Base-by-base conservation (phyloP, 2,888 invertebrate genomes). In the Orthosia gracilis region DNA sequence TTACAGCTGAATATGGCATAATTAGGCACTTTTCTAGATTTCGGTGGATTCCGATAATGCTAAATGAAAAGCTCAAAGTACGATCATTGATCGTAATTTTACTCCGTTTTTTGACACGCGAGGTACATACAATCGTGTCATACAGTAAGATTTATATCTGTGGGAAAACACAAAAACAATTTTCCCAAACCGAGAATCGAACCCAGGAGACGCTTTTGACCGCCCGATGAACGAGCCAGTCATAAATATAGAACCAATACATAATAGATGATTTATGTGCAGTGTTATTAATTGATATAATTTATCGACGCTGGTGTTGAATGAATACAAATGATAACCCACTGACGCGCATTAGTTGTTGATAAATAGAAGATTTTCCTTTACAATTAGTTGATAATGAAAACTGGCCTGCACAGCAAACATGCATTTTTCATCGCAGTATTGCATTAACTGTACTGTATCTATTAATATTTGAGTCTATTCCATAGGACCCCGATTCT, bases 271-370 rank as follows among this genome's bases (percentile, higher is more conserved):
- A 26, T 47, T 17, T n/a, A 69, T 49, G 7, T 70, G n/a, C 62
- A 52, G 17, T 52, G 23, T 31, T 64, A 71, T 40, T 82, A 47
- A 76, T 76, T 80, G 45, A 70, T 59, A 70, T 47, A 18, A 21
- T 49, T 52, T 80, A 82, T 71, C 50, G 54, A 58, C 49, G 31
- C n/a, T 49, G 50, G 18, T 63, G n/a, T 57, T 65, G 80, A 65
- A 71, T 64, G 55, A 75, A 80, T 64, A 75, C 49, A 59, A 26
- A 65, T 64, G 83, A 80, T 80, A 80, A 82, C 63, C 49, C n/a
- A 58, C 21, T 65, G 80, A 80, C 72, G 78, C 71, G 71, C 63
- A 15, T 55, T 26, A 11, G 1, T 12, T 23, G 11, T 31, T 17
- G 21, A 55, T 58, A 57, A 45, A 52, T 7, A 59, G 0, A 57